phyloP scores from a whole-genome alignment of 2,888 invertebrate genomes.

The Ichneumoninae sp. region DNA sequence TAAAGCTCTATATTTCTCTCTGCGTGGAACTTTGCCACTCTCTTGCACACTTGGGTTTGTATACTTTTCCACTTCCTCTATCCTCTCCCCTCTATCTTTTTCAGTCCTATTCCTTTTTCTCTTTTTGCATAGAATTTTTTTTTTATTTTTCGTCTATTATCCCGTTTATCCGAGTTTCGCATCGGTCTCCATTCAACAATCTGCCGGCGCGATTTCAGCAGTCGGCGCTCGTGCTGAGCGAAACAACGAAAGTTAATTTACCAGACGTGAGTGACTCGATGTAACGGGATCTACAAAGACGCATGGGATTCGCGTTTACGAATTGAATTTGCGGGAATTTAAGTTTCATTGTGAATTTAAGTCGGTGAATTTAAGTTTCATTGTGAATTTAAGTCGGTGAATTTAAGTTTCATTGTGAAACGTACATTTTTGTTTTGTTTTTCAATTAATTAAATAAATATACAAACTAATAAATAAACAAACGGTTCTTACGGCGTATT shows the following conservation, averaged over 20 bases:
- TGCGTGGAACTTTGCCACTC: not conserved
- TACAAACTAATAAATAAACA: not conserved
- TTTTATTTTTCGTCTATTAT: not conserved
- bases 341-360: no score
- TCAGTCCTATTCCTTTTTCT: not conserved
- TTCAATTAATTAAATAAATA: not conserved
- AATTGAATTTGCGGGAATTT: not conserved
- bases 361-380: not conserved
- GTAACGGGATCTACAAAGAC: not conserved
- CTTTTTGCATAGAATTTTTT: not conserved
- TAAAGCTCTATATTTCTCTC: not conserved
- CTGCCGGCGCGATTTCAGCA: not conserved
- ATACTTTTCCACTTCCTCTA: not conserved
- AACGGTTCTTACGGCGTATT: not conserved
- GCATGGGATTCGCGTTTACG: not conserved
- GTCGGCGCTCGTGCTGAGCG: not conserved
- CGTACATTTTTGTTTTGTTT: no score
- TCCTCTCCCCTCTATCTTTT: not conserved
- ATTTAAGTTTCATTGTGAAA: not conserved
- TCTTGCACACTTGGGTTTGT: not conserved
- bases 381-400: not conserved
- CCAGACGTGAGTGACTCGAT: not conserved
- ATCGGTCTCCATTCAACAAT: not conserved
- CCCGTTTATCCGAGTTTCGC: not conserved
- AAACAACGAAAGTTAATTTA: not conserved